phyloP scores from a whole-genome alignment of 2,113 vertebrate species.

The Hyperoodon ampullatus region DNA sequence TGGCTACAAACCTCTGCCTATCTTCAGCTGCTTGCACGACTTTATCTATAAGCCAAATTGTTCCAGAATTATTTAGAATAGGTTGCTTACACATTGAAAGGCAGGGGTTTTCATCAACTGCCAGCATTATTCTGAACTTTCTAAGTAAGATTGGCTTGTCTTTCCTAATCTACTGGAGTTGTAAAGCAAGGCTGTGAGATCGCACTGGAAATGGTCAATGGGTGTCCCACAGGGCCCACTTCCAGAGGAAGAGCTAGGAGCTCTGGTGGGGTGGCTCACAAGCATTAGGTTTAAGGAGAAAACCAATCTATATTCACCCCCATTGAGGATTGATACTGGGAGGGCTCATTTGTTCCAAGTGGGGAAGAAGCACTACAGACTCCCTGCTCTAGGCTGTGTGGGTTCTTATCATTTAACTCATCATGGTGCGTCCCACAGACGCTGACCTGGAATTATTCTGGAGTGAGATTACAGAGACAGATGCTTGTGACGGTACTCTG shows the following conservation, averaged over 20 bases:
- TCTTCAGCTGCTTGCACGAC: neutral
- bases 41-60: neutral
- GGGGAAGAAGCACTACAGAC: constrained; percentile 56
- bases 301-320: constrained; percentile 69
- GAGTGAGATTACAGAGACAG: constrained; percentile 48
- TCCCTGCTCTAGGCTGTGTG: constrained; percentile 55
- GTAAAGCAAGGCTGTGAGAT: constrained; percentile 10
- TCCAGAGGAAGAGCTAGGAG: constrained; percentile 63
- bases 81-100: constrained; percentile 21
- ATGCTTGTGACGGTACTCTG: neutral
- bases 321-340: constrained; percentile 70
- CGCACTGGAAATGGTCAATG: constrained; percentile 63
- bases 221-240: constrained; percentile 56
- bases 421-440: constrained; percentile 52
- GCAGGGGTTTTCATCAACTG: neutral
- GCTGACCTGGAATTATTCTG: constrained; percentile 73
- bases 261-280: constrained; percentile 31
- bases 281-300: constrained; percentile 76
- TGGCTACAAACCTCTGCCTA: neutral
- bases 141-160: neutral
- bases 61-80: constrained; percentile 9
- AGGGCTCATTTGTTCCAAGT: constrained; percentile 72
- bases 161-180: constrained; percentile 13
- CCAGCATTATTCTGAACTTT: neutral
- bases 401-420: constrained; percentile 69